Conservation (phyloP, 2,797 vertebrate genomes). For the Alosa sapidissima region DNA sequence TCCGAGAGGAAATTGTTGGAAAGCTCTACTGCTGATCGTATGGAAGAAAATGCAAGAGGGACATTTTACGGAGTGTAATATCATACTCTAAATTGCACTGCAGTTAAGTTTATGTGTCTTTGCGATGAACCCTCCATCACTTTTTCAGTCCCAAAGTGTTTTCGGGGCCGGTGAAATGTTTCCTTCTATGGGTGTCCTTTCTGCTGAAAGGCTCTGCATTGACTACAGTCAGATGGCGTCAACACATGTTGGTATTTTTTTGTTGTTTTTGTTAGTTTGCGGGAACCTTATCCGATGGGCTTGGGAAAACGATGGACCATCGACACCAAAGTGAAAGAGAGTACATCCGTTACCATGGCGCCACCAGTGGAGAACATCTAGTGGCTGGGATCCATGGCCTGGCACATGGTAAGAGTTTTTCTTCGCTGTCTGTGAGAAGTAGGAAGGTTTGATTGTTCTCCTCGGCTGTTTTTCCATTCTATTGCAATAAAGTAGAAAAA, state of each 20-base stretch:
- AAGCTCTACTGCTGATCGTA: not conserved
- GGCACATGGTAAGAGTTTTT: slow-evolving; percentile 84
- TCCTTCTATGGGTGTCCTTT: not conserved
- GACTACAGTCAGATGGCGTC: not conserved
- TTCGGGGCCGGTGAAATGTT: not conserved
- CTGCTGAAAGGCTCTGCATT: not conserved
- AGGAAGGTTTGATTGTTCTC: not conserved
- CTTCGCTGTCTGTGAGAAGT: not conserved
- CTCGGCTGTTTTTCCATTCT: not conserved
- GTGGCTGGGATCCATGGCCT: slow-evolving; percentile 96
- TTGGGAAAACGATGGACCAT: slow-evolving; percentile 98
- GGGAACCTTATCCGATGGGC: slow-evolving; percentile 90
- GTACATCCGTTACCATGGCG: slow-evolving; percentile 93
- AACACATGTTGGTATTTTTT: not conserved
- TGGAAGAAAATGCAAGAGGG: not conserved
- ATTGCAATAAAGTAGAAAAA: not conserved
- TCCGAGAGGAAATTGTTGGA: not conserved
- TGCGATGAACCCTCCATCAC: not conserved
- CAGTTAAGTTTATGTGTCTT: not conserved
- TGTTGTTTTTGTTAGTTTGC: slow-evolving; percentile 79
- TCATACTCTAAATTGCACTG: not conserved
- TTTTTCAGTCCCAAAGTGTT: not conserved
- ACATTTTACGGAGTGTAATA: not conserved
- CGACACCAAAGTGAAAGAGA: slow-evolving; percentile 93
- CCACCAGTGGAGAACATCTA: slow-evolving; percentile 94